Evolutionary conservation across 2,113 vertebrate genomes (phyloP).

Genomic region (Formicarius rufipectus): DNA sequence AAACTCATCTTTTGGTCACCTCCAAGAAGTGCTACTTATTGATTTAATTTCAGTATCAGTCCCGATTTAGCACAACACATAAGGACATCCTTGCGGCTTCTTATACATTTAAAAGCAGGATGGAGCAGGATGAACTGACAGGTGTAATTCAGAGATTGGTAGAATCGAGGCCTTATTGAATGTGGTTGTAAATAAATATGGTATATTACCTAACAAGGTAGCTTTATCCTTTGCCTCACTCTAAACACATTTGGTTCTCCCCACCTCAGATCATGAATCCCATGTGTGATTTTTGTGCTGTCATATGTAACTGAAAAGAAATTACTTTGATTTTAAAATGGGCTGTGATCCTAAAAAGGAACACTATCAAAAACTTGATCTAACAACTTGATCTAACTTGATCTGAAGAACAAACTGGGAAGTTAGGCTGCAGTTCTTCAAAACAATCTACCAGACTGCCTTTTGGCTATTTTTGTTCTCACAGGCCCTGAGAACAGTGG

Average conservation of each 20-base stretch:
- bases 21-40: neutral
- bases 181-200: neutral
- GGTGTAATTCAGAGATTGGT: neutral
- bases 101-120: accelerated
- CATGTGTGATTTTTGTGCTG: neutral
- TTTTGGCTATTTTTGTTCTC: neutral
- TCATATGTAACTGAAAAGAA: neutral
- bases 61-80: neutral
- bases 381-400: too few relatives aligned
- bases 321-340: neutral
- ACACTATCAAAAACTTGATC: neutral
- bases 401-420: neutral
- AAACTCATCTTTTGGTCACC: neutral
- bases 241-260: neutral
- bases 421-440: neutral
- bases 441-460: neutral
- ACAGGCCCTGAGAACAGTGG: neutral
- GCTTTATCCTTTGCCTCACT: neutral
- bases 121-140: neutral
- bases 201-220: neutral
- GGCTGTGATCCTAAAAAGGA: neutral
- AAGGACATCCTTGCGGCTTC: neutral
- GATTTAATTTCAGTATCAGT: neutral
- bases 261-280: neutral
- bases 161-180: neutral